Conservation (phyloP, 2,113 vertebrate genomes). For the Alethe castanea region DNA sequence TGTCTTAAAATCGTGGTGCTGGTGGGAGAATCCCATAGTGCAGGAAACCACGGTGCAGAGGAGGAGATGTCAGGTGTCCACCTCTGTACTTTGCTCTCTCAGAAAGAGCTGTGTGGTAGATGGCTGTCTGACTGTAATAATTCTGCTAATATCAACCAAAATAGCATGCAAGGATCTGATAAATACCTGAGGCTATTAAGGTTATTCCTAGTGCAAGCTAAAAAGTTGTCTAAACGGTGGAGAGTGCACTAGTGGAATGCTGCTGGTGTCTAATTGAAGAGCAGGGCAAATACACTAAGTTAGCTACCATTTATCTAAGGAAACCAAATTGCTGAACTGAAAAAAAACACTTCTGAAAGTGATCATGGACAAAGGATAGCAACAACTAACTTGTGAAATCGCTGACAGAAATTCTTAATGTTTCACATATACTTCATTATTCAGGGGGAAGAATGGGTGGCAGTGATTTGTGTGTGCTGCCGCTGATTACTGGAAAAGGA, state of each 20-base stretch:
- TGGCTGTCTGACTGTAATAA: background rate
- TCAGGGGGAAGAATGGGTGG: background rate
- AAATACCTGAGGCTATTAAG: background rate
- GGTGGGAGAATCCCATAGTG: background rate
- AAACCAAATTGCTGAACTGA: background rate
- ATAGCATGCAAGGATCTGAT: background rate
- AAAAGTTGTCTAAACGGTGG: background rate
- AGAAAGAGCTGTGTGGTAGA: background rate
- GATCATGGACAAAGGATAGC: background rate
- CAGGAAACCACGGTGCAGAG: background rate
- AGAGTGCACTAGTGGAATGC: background rate
- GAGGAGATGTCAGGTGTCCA: background rate
- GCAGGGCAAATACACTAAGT: background rate
- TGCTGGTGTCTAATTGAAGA: background rate
- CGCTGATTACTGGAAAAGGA: background rate
- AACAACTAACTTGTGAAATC: background rate
- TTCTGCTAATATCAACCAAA: background rate
- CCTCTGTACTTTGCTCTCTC: background rate
- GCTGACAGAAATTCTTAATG: background rate
- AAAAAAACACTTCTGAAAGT: background rate
- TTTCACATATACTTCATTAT: background rate
- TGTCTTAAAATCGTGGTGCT: background rate
- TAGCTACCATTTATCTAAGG: background rate
- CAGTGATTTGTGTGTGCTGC: background rate
- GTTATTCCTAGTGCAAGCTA: background rate